Base-by-base conservation (phyloP, 2,888 invertebrate genomes). In the Anthophora plumipes region DNA sequence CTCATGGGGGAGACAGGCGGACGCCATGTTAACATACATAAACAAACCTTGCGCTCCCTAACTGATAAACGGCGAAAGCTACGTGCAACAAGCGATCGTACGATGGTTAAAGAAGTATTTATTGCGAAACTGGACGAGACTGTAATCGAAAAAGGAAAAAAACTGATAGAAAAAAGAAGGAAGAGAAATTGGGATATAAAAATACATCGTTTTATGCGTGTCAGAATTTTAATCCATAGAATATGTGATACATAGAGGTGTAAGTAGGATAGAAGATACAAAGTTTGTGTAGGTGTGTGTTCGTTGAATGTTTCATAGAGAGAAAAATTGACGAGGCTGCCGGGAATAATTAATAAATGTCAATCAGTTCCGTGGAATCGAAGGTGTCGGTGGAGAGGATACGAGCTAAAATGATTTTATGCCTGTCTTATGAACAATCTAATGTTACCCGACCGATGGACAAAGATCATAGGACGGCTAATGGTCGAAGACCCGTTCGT, bases 21-120 rank as follows among this genome's bases (percentile, higher is more conserved):
- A 92, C 92, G 92, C 92, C 93, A 93, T 93, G 93, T 93, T 92
- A 93, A 92, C 92, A 92, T 90, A 90, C 88, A 90, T 91, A 91
- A 93, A 92, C 91, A 92, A 92, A 93, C 91, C 87, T 89, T 88
- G 82, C 86, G 84, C 81, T 85, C 91, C 87, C 86, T 88, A 88
- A 89, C 89, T 91, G 90, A 92, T 91, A 91, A 91, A 89, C 90
- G 90, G 86, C 85, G 83, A 83, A 83, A 85, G 86, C 85, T 86
- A 76, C 86, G 83, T 83, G 90, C 88, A 88, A 84, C 89, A 89
- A 88, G 89, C 70, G 69, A 73, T 80, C 39, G 63, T 17, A 60
- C 48, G 11, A 17, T 6, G 50, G 31, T 55, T 43, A 69, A 77
- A 14, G 59, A 7, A 2, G 20, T 11, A 17, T 73, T 67, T 25